Percentiles rank a stretch among this genome's conserved stretches.
Evolutionary conservation across 2,797 vertebrate species (phyloP).

Genomic region (Dicrostonyx torquatus): DNA sequence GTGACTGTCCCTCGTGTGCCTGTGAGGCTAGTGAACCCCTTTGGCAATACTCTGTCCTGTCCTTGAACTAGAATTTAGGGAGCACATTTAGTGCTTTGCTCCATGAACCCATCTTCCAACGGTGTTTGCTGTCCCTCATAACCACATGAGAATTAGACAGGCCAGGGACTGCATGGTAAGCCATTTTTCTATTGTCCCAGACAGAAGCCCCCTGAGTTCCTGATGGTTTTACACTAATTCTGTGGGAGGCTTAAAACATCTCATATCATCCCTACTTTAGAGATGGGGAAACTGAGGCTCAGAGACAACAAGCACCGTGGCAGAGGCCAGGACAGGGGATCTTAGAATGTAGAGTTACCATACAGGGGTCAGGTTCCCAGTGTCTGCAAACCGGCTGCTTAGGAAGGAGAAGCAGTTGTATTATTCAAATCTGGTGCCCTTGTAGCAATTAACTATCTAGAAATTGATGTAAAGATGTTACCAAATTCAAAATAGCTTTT

Average conservation of each 20-base stretch:
- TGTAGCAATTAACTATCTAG: neutral
- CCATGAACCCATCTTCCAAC: neutral
- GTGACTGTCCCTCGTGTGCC: neutral
- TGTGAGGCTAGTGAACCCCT: neutral
- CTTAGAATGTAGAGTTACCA: neutral
- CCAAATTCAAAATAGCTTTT: neutral
- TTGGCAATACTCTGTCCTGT: neutral
- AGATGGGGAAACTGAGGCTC: neutral
- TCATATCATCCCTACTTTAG: neutral
- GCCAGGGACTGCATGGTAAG: neutral
- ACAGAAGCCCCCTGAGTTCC: neutral
- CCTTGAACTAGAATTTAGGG: constrained; percentile 17
- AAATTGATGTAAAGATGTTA: constrained; percentile 30
- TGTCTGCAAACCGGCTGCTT: neutral
- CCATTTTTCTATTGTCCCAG: neutral
- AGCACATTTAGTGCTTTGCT: neutral
- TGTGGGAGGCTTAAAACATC: neutral
- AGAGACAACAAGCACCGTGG: neutral
- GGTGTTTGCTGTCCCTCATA: neutral
- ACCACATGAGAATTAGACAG: neutral
- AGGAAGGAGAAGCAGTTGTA: neutral
- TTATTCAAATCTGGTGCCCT: neutral
- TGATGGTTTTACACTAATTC: constrained; percentile 21
- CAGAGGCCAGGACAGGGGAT: neutral
- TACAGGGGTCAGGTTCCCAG: neutral